Conservation (phyloP, 1,140 invertebrate genomes). For the Trialeurodes vaporariorum region DNA sequence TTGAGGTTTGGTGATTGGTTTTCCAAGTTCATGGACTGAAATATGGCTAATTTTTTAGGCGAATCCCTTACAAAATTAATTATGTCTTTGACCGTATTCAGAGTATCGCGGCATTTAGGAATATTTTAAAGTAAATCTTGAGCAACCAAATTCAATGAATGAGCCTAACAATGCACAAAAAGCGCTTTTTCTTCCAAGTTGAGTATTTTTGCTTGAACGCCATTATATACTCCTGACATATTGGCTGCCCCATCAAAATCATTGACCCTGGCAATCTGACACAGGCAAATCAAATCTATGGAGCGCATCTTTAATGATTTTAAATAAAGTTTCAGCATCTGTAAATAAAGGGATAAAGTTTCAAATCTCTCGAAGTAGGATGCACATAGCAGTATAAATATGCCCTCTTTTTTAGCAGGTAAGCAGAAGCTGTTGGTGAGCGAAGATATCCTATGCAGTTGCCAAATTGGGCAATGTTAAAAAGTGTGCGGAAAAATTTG, state of each 20-base stretch:
- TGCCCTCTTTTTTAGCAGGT: too few relatives aligned
- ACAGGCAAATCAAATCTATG: constrained; percentile 5
- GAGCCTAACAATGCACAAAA: constrained; percentile 15
- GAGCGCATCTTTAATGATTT: constrained; percentile 13
- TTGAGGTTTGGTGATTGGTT: too few relatives aligned
- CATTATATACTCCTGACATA: constrained; percentile 7
- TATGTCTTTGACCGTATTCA: constrained; percentile 5
- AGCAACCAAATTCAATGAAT: constrained; percentile 8
- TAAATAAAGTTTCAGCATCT: constrained; percentile 13
- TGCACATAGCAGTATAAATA: too few relatives aligned
- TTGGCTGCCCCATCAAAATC: constrained; percentile 14
- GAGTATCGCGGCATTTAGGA: background rate
- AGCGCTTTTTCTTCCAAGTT: constrained; percentile 11
- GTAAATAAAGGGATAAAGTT: too few relatives aligned
- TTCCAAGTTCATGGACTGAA: too few relatives aligned
- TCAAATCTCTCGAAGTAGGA: too few relatives aligned
- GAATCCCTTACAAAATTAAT: constrained; percentile 11
- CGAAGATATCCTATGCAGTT: too few relatives aligned
- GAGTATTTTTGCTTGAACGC: constrained; percentile 11
- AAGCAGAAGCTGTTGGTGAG: too few relatives aligned
- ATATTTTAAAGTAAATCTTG: constrained; percentile 10
- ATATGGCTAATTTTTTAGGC: too few relatives aligned
- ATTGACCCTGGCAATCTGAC: constrained; percentile 10
- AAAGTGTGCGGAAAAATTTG: too few relatives aligned
- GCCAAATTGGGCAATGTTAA: too few relatives aligned